phyloP scores from a whole-genome alignment of 2,888 invertebrate genomes.

The Nebria salina region DNA sequence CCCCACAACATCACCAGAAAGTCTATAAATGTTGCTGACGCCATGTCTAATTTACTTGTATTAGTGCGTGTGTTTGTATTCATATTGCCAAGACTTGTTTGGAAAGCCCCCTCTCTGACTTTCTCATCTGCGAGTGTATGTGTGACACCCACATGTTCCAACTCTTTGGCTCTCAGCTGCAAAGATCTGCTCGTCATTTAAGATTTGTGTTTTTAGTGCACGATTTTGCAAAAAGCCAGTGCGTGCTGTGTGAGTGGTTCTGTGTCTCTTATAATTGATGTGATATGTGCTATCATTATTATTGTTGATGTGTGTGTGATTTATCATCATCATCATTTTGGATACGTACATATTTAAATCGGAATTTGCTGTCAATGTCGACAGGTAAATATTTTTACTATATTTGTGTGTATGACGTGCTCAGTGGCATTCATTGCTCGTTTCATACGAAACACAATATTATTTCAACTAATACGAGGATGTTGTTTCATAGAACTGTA shows the following conservation, averaged over 20 bases:
- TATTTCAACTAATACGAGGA: not conserved
- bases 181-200: conserved; percentile 23
- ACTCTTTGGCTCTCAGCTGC: conserved; percentile 40
- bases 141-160: conserved; percentile 19
- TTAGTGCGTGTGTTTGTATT: conserved; percentile 22
- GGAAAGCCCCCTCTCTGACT: conserved; percentile 18
- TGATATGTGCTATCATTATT: not conserved
- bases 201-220: conserved; percentile 33
- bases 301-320: conserved; percentile 4
- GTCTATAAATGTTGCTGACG: conserved; percentile 43
- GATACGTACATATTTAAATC: conserved; percentile 53
- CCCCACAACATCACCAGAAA: not conserved
- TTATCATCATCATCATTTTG: conserved; percentile 49
- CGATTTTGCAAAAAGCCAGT: not conserved
- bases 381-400: conserved; percentile 54
- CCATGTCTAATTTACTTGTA: conserved; percentile 24
- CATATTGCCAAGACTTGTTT: conserved; percentile 40
- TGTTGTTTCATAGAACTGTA: not conserved
- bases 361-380: conserved; percentile 60
- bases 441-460: not conserved
- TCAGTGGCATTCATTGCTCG: not conserved
- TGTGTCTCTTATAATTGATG: not conserved
- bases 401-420: not conserved
- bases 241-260: conserved; percentile 3
- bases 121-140: not conserved